Conservation (phyloP, 2,113 vertebrate genomes). For the Macaca mulatta region DNA sequence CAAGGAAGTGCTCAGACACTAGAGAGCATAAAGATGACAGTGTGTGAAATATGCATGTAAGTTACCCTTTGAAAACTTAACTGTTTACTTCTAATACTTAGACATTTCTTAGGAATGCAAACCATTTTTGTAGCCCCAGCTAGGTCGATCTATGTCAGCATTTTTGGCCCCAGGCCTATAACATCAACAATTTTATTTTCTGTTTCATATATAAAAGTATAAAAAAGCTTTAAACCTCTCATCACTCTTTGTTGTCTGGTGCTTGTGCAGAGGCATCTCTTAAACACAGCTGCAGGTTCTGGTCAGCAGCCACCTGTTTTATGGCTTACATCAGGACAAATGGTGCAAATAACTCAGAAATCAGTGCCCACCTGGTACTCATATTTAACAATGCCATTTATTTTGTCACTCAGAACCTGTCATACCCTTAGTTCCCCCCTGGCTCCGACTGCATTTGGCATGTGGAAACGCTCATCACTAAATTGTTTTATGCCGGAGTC, state of each 20-base stretch:
- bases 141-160: neutral
- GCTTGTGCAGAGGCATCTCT: neutral
- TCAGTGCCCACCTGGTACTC: slow-evolving; percentile 38
- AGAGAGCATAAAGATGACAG: slow-evolving; percentile 33
- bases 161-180: neutral
- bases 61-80: neutral
- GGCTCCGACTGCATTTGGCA: neutral
- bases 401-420: neutral
- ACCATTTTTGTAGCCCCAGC: neutral
- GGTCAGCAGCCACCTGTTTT: neutral
- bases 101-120: neutral
- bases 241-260: neutral
- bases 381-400: slow-evolving; percentile 48
- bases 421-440: neutral
- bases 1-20: slow-evolving; percentile 97
- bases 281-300: neutral
- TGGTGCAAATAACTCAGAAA: slow-evolving; percentile 42
- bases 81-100: neutral
- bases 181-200: slow-evolving; percentile 34
- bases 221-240: neutral
- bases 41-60: neutral
- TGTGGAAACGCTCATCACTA: neutral
- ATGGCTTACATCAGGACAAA: neutral
- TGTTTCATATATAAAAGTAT: neutral
- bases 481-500: neutral